A percentile compares a stretch with the other conserved stretches of the same genome.
Evolutionary conservation across 2,888 invertebrate genomes (phyloP).

Genomic region (Carpatolechia fugitivella): DNA sequence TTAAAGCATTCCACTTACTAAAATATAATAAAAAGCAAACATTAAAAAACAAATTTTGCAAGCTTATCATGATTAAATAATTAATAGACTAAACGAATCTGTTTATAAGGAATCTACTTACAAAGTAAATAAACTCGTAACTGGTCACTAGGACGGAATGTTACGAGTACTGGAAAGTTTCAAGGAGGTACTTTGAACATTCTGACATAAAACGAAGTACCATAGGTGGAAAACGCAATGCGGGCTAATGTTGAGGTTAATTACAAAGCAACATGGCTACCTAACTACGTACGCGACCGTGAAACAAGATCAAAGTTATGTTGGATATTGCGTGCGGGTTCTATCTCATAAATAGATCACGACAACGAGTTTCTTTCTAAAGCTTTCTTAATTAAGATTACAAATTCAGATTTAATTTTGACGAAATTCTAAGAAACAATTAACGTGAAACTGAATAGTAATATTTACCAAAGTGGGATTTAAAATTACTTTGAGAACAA

Average conservation of each 20-base stretch:
- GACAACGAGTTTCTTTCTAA: conserved; percentile 48
- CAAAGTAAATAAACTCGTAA: too few species aligned
- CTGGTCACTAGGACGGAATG: not conserved
- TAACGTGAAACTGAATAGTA: too few species aligned
- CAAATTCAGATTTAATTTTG: too few species aligned
- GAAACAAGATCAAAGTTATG: conserved; percentile 29
- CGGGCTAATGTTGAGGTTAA: conserved; percentile 29
- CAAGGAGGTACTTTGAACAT: not conserved
- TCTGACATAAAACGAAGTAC: conserved; percentile 10
- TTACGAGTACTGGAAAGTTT: conserved; percentile 10
- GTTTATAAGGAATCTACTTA: too few species aligned
- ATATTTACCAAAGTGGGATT: too few species aligned
- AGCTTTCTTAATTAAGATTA: too few species aligned
- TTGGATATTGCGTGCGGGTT: conserved; percentile 27
- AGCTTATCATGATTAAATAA: too few species aligned
- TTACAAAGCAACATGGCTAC: conserved; percentile 26
- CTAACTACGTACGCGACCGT: conserved; percentile 25
- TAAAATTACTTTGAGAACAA: too few species aligned
- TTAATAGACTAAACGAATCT: too few species aligned
- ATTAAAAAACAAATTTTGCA: not conserved
- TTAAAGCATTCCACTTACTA: not conserved
- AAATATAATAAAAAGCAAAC: not conserved
- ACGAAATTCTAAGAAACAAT: not conserved
- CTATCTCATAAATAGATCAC: conserved; percentile 45
- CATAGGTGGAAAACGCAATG: conserved; percentile 18